Evolutionary conservation across 2,888 invertebrate species (phyloP).

Genomic region (Pogonocherus hispidulus): DNA sequence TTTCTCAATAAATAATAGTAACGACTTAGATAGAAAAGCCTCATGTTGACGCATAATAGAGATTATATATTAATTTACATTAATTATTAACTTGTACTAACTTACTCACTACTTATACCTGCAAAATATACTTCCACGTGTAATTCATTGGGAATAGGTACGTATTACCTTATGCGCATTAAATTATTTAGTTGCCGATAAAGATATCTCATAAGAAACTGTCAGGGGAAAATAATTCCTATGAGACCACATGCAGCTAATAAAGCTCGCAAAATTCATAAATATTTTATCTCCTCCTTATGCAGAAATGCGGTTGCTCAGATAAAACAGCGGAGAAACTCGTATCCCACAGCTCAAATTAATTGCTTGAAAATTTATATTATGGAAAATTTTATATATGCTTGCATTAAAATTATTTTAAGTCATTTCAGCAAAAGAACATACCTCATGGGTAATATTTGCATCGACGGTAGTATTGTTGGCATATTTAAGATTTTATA

Average conservation of each 20-base stretch:
- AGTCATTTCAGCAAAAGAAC: neutral
- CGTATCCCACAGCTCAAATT: neutral
- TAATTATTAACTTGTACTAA: too few species aligned
- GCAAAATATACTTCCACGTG: too few species aligned
- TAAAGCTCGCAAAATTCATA: conserved; percentile 1
- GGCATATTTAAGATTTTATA: too few species aligned
- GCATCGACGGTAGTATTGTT: too few species aligned
- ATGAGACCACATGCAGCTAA: conserved; percentile 1
- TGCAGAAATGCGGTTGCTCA: neutral
- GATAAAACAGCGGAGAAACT: neutral
- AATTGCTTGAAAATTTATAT: conserved; percentile 1
- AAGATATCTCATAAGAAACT: neutral
- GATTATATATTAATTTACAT: too few species aligned
- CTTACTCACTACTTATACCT: too few species aligned
- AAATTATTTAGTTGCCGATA: neutral
- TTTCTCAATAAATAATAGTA: too few species aligned
- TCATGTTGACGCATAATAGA: too few species aligned
- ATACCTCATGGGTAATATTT: neutral
- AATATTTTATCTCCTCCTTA: conserved; percentile 1
- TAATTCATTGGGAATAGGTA: neutral
- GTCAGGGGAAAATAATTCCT: neutral
- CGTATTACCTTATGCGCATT: neutral
- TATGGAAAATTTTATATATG: neutral
- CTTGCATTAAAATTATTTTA: neutral
- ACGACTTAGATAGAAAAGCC: too few species aligned